Base-by-base conservation (phyloP, 2,797 vertebrate species). In the Enteromius afrohamiltoni region DNA sequence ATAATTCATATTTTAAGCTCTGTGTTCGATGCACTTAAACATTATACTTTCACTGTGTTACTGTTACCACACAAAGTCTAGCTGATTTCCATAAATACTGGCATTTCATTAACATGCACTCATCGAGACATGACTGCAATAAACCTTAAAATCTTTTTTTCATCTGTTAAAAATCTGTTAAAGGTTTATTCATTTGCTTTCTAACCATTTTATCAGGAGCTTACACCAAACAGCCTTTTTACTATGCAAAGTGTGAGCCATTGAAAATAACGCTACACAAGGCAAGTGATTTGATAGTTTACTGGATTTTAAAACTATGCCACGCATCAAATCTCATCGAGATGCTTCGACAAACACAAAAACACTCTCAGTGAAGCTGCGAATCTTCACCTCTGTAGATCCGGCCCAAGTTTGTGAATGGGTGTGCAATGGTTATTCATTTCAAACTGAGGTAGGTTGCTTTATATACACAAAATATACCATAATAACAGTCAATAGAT, bases 221-320 rank as follows among this genome's bases (percentile, higher is more conserved):
- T 58, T 26, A 76, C 4, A 1, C 53, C n/a, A 60, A 76, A 10
- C 73, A 76, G 34, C 13, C 51, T 10, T 40, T 67, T 75, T 23
- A 40, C 21, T 17, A 76, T 26, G 13, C 74, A 76, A 26, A 42
- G 74, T 76, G 53, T 60, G 74, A 60, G 74, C 34, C n/a, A 26
- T 55, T 1, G n/a, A 76, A 21, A 60, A 60, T 60, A 58, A 76
- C 1, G 0, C 34, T 6, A 10, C 34, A 6, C 53, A 40, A 58
- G 31, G 7, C 40, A 76, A 76, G 53, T 40, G 21, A 37, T 75
- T 75, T 58, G 51, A 58, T 51, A 58, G n/a, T 76, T 76, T 42
- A 42, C 31, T 60, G 53, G 1, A 0, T 42, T 42, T 76, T 42
- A 76, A 76, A 76, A n/a, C 34, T 58, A 26, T 23, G 74, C 34